Base-by-base conservation (phyloP, 2,888 invertebrate genomes). In the Drosophila picticornis region DNA sequence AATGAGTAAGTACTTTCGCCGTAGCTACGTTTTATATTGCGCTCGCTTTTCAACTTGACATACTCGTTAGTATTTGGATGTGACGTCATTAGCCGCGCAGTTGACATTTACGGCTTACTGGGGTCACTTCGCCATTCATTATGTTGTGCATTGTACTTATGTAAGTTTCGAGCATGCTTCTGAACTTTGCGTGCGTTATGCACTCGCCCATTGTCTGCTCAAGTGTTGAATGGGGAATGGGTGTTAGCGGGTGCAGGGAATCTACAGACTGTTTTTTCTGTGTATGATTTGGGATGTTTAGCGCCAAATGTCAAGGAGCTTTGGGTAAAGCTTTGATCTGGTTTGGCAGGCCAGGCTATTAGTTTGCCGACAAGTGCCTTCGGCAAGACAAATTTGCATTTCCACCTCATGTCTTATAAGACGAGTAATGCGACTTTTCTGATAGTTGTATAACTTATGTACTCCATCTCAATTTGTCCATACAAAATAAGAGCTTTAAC, bases 101-200 rank as follows among this genome's bases (percentile, higher is more conserved):
- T 78, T 88, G 87, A 88, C 87, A 88, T 88, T 88, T 88, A 86
- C 78, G 84, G 66, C 87, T 77, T 72, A 72, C 79, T 79, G 77
- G 84, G 90, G 83, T 88, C 83, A 90, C 55, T 88, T 82, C 67
- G 83, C 74, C 69, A 84, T 84, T 71, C 72, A 88, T 74, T 80
- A 65, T 78, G 66, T 61, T 65, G 3, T 53, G 52, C 36, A 36
- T 69, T 66, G 50, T 31, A 50, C 62, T 59, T 57, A 48, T 31
- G 40, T 64, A 56, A 46, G 36, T 62, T 52, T 51, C 52, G 51
- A 58, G 48, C 31, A 56, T 75, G 72, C 62, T 64, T 73, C 73
- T 77, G 67, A 81, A 68, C 77, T 70, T 81, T 78, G 61, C 55
- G 51, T 76, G 69, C 82, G 73, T 81, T 72, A 72, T 76, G 51